Conservation (phyloP, 2,888 invertebrate species). For the Cephonodes hylas region DNA sequence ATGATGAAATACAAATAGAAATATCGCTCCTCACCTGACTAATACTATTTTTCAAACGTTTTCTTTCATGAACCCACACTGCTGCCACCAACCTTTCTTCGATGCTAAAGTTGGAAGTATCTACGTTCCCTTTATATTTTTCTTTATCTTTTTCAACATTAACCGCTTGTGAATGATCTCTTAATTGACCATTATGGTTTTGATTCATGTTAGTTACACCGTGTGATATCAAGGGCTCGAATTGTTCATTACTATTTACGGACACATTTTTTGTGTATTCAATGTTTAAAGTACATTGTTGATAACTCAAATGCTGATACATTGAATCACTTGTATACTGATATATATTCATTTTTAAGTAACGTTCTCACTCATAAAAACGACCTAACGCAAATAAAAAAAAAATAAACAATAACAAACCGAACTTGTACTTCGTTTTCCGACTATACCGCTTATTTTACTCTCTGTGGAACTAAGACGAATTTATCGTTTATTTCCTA, state of each 20-base stretch:
- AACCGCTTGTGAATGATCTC: neutral
- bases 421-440: too few relatives aligned
- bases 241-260: neutral
- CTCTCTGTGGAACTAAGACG: too few relatives aligned
- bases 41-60: conserved; percentile 48
- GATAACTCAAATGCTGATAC: neutral
- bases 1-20: too few relatives aligned
- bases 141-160: neutral
- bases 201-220: neutral
- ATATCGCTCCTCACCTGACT: conserved; percentile 47
- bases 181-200: neutral
- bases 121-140: conserved; percentile 27
- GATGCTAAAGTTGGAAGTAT: conserved; percentile 55
- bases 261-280: neutral
- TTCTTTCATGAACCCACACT: conserved; percentile 74
- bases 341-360: neutral
- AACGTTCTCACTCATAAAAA: neutral
- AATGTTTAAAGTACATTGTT: neutral
- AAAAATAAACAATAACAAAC: neutral
- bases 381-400: neutral
- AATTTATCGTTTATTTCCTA: too few relatives aligned
- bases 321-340: neutral
- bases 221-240: neutral
- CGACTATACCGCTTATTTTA: too few relatives aligned
- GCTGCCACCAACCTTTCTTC: conserved; percentile 71